phyloP scores from a whole-genome alignment of 2,113 vertebrate genomes.

The Mesitornis unicolor region DNA sequence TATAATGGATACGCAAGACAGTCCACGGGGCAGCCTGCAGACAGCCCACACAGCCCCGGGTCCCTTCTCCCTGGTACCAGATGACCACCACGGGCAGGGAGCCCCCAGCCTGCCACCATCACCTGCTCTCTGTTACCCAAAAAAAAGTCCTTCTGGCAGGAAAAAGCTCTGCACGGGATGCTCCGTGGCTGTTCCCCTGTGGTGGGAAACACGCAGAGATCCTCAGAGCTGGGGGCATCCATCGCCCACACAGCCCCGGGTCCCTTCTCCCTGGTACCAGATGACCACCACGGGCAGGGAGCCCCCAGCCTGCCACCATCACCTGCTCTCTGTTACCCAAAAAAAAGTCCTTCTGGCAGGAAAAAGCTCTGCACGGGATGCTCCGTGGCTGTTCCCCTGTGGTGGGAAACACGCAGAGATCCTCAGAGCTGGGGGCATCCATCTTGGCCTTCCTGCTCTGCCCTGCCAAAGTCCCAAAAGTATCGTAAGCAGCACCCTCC shows the following conservation, averaged over 20 bases:
- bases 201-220: fast-evolving
- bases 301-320: too few relatives aligned
- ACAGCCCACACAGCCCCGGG: background rate
- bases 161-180: background rate
- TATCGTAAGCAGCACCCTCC: background rate
- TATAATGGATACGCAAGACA: background rate
- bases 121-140: fast-evolving
- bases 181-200: fast-evolving
- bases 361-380: background rate
- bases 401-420: fast-evolving
- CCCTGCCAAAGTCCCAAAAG: background rate
- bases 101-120: background rate
- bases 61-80: background rate
- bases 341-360: background rate
- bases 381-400: fast-evolving
- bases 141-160: background rate
- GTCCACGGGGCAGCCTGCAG: background rate
- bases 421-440: background rate
- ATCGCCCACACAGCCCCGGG: background rate
- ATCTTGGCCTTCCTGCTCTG: background rate
- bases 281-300: fast-evolving
- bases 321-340: too few relatives aligned
- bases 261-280: background rate
- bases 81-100: fast-evolving
- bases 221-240: background rate